These are phyloP conservation scores for Atethmia centrago DNA, from an alignment of 2,888 invertebrate species.

Conservation along the genomic window DNA sequence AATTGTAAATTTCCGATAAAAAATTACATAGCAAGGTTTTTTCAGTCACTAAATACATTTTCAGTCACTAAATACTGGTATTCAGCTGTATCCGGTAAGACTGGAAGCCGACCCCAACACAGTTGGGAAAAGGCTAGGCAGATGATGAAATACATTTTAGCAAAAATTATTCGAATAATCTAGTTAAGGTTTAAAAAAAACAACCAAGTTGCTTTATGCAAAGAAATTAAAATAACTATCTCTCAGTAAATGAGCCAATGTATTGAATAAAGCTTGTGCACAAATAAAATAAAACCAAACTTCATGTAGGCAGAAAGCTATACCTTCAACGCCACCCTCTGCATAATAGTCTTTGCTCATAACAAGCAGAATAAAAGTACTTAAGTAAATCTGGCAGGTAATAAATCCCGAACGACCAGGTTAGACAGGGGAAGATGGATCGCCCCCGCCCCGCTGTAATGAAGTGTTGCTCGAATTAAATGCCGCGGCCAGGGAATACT, in stretches of 20 bases:
- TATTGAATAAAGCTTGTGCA: background rate
- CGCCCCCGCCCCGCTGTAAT: constrained; percentile 54
- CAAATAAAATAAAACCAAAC: background rate
- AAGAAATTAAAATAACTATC: background rate
- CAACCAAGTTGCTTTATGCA: background rate
- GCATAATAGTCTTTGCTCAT: constrained; percentile 66
- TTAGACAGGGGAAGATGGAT: constrained; percentile 73
- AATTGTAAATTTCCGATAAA: background rate
- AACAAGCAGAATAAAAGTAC: constrained; percentile 74
- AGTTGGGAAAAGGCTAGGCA: too few relatives aligned
- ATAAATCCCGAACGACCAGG: constrained; percentile 75
- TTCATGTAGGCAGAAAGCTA: constrained; percentile 33
- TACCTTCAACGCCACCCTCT: constrained; percentile 20
- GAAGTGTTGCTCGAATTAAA: constrained; percentile 66
- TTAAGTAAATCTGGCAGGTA: constrained; percentile 76
- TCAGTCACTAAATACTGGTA: too few relatives aligned
- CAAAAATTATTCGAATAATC: background rate
- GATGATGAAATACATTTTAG: too few relatives aligned
- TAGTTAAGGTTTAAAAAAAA: background rate
- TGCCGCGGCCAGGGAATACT: constrained; percentile 6
- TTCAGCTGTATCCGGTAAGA: too few relatives aligned
- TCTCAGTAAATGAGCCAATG: background rate
- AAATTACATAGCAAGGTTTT: background rate
- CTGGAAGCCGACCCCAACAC: too few relatives aligned
- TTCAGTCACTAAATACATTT: background rate